Evolutionary conservation across 2,113 vertebrate genomes (phyloP).

Genomic region (Geococcyx californianus): DNA sequence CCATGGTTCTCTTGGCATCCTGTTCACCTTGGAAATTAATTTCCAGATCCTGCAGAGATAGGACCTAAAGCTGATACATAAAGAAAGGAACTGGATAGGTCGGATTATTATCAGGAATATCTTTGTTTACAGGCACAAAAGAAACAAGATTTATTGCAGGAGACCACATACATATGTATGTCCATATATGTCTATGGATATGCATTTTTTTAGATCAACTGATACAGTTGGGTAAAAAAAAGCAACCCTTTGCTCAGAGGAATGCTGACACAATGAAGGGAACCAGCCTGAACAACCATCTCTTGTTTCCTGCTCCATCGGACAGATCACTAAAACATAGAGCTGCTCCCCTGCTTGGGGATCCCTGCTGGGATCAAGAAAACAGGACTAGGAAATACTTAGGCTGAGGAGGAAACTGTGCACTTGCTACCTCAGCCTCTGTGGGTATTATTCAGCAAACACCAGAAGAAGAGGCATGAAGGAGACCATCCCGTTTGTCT

Average conservation of each 20-base stretch:
- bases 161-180: not conserved
- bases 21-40: not conserved
- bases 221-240: not conserved
- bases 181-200: not conserved
- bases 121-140: not conserved
- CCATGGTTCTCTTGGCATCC: not conserved
- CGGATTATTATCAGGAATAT: not conserved
- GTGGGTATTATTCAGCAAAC: not conserved
- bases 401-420: not conserved
- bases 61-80: fast-evolving
- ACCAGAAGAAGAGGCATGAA: not conserved
- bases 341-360: not conserved
- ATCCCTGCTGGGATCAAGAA: not conserved
- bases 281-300: not conserved
- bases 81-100: not conserved
- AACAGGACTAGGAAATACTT: not conserved
- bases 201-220: not conserved
- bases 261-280: not conserved
- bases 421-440: not conserved
- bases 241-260: not conserved
- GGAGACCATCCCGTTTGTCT: not conserved
- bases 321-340: not conserved
- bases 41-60: not conserved
- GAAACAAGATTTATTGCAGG: not conserved
- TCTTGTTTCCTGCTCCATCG: not conserved